These are phyloP conservation scores for Pocillopora damicornis DNA, from an alignment of 64 coral and sea anemone species.

Conservation along the genomic window DNA sequence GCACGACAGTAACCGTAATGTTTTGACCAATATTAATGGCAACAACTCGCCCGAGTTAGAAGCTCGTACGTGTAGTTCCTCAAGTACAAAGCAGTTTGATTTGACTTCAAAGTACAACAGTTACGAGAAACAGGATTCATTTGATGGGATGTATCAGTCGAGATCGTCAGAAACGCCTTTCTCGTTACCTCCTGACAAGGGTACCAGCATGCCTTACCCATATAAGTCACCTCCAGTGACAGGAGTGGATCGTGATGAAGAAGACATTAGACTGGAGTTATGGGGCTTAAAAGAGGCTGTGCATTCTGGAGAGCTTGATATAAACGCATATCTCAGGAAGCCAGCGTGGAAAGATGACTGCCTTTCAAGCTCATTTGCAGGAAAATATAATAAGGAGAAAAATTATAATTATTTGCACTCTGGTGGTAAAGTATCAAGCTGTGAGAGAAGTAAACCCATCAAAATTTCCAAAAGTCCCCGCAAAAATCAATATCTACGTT, in stretches of 20 bases:
- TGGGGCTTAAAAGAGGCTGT: slow-evolving; percentile 84
- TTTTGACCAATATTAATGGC: not conserved
- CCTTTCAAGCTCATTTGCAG: not conserved
- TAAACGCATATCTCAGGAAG: slow-evolving; percentile 53
- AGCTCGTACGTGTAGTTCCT: not conserved
- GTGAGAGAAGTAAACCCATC: not conserved
- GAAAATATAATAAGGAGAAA: not conserved
- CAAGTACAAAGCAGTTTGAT: not conserved
- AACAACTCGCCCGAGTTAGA: not conserved
- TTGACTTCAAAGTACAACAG: not conserved
- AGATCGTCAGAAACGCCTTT: not conserved
- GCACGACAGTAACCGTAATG: slow-evolving; percentile 7
- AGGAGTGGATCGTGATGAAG: slow-evolving; percentile 49
- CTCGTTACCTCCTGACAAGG: not conserved
- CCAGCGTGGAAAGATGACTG: not conserved
- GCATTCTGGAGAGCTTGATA: slow-evolving; percentile 58
- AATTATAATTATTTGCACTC: not conserved
- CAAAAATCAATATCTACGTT: not conserved
- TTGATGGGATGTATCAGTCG: not conserved
- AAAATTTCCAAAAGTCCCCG: not conserved
- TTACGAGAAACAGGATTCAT: not conserved
- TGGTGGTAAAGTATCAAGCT: not conserved
- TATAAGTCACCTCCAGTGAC: not conserved
- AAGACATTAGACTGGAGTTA: slow-evolving; percentile 68
- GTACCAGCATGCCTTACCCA: not conserved